Conservation (phyloP, 2,888 invertebrate genomes). For the Keiferia lycopersicella region DNA sequence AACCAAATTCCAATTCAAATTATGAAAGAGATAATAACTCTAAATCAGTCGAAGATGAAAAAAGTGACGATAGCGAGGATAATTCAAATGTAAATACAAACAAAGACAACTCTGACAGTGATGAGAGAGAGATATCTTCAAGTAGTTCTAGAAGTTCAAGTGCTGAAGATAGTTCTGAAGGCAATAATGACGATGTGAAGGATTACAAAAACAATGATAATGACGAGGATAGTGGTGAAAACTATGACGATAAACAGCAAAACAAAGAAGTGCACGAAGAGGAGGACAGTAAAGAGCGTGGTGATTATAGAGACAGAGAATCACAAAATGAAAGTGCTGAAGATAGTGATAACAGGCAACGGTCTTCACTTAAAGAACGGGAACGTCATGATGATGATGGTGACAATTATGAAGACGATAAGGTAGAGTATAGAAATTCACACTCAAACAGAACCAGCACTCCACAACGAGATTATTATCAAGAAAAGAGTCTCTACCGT, state of each 20-base stretch:
- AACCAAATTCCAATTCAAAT: constrained; percentile 29
- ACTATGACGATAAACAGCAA: background rate
- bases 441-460: no score
- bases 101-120: constrained; percentile 31
- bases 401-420: constrained; percentile 8
- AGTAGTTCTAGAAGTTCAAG: constrained; percentile 2
- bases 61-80: constrained; percentile 40
- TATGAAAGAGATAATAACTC: constrained; percentile 32
- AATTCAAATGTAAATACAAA: constrained; percentile 25
- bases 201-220: background rate
- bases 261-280: constrained; percentile 9
- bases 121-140: background rate
- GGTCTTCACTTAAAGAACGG: background rate
- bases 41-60: constrained; percentile 32
- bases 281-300: constrained; percentile 3
- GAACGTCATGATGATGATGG: background rate
- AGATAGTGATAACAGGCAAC: background rate
- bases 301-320: constrained; percentile 8
- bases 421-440: constrained; percentile 6
- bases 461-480: no score
- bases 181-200: background rate
- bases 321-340: background rate
- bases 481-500: background rate
- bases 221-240: background rate
- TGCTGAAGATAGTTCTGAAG: constrained; percentile 13